A percentile compares a stretch with the other conserved stretches of the same genome.
Conservation (phyloP, 1,140 invertebrate species). For the Drosophila hydei region DNA sequence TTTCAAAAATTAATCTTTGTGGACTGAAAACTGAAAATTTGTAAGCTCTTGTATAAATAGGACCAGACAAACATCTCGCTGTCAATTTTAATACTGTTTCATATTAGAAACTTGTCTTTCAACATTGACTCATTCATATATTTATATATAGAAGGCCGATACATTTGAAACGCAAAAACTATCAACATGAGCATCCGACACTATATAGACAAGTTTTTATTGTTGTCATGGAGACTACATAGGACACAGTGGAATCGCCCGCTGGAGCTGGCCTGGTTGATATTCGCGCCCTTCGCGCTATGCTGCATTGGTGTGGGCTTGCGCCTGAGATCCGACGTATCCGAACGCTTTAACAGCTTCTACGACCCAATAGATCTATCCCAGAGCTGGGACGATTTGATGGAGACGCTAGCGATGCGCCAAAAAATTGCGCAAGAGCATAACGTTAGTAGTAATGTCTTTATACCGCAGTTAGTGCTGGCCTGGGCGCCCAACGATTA, state of each 20-base stretch:
- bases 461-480: conserved; percentile 47
- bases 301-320: conserved; percentile 31
- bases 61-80: no score
- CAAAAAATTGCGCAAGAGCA: not conserved
- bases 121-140: not conserved
- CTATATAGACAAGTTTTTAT: conserved; percentile 36
- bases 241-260: conserved; percentile 47
- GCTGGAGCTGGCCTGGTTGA: conserved; percentile 30
- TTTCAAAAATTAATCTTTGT: no score
- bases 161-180: not conserved
- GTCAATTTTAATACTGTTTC: no score
- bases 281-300: conserved; percentile 26
- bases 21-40: no score
- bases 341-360: conserved; percentile 3
- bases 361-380: conserved; percentile 44
- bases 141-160: not conserved
- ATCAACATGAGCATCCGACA: conserved; percentile 44
- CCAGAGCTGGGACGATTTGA: conserved; percentile 38
- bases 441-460: conserved; percentile 31
- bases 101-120: no score
- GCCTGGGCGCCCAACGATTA: conserved; percentile 47
- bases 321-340: conserved; percentile 3
- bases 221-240: conserved; percentile 57
- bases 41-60: no score
- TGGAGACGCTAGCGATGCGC: conserved; percentile 15